A percentile compares a stretch with the other conserved stretches of the same genome.
phyloP scores from a whole-genome alignment of 1,140 invertebrate genomes.

The Pogonognathellus flavescens region DNA sequence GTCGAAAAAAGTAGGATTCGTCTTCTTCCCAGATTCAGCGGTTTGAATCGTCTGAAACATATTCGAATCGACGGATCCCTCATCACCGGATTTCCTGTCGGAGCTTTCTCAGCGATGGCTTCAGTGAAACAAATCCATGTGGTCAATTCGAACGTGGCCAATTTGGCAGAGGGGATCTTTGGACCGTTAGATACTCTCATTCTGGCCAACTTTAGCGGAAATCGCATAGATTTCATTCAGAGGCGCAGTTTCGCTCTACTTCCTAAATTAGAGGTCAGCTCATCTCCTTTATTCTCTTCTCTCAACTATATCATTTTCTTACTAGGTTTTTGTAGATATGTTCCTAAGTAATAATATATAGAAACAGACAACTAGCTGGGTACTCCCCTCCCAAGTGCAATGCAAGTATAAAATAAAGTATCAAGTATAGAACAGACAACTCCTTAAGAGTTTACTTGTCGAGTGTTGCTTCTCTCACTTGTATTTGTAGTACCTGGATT shows the following conservation, averaged over 20 bases:
- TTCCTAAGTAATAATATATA: too few relatives aligned
- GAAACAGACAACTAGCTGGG: too few relatives aligned
- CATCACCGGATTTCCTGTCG: slow-evolving; percentile 78
- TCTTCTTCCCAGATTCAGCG: slow-evolving; percentile 67
- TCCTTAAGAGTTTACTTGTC: slow-evolving; percentile 5
- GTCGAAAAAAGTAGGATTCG: slow-evolving; percentile 66
- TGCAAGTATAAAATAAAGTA: too few relatives aligned
- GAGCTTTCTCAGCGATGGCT: slow-evolving; percentile 80
- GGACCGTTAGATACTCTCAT: slow-evolving; percentile 80
- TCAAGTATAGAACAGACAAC: background rate
- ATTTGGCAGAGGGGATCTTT: slow-evolving; percentile 81
- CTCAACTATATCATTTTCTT: background rate
- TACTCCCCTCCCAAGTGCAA: too few relatives aligned
- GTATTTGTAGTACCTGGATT: background rate
- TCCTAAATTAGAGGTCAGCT: slow-evolving; percentile 69
- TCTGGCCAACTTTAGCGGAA: slow-evolving; percentile 82
- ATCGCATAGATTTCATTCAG: slow-evolving; percentile 84
- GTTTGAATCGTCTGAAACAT: slow-evolving; percentile 68
- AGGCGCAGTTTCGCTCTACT: slow-evolving; percentile 80
- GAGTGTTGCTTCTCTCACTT: slow-evolving; percentile 25
- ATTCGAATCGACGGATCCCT: slow-evolving; percentile 77
- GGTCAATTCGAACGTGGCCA: slow-evolving; percentile 76
- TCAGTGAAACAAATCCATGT: slow-evolving; percentile 83
- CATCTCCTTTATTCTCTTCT: slow-evolving; percentile 43
- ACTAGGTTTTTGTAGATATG: background rate